Evolutionary conservation across 1,140 invertebrate genomes (phyloP), one percentile per base, ranked within the genome.

Genomic region (Anagrus nilaparvatae): DNA sequence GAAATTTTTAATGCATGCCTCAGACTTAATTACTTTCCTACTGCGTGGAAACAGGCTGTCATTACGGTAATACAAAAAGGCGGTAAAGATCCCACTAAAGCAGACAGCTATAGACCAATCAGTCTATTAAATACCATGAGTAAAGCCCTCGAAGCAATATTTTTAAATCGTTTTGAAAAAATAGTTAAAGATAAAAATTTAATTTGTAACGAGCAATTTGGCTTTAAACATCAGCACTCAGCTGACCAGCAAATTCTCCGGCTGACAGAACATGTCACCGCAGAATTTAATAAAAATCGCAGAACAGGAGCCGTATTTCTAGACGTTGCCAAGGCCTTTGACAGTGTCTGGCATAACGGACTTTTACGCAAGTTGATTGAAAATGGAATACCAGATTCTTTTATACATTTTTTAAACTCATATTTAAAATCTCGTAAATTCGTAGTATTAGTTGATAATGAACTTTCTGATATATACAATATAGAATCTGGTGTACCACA

Each of bases 401-500:
- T 42, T 21, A 36, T 30, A 3, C 16, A 33, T 13, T 19, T 28
- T 2, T 5, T 31, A 19, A 9, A 2, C 3, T 34, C 31, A 5
- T 28, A 42, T 25, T 27, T 30, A 34, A 25, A 5, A 2, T 7
- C 24, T 13, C 10, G 23, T 16, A n/a, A 8, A 6, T 42, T 34
- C 10, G 18, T 4, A 13, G 40, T 34, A 1, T 16, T 16, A 19
- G 1, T 34, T 3, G 14, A 42, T 6, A 13, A 28, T 4, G 12
- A 10, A 3, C 4, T 17, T 5, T 42, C 40, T 33, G 5, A 13
- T 9, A 36, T 41, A 16, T 19, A 18, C 4, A 5, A 4, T 17
- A 46, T 46, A 9, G 10, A 16, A n/a, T 36, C 38, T 31, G 39
- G 47, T 6, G 43, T 42, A 13, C 43, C 47, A 4, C 43, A 49